Evolutionary conservation across 2,888 invertebrate genomes (phyloP).

Genomic region (Mythimna pallens): DNA sequence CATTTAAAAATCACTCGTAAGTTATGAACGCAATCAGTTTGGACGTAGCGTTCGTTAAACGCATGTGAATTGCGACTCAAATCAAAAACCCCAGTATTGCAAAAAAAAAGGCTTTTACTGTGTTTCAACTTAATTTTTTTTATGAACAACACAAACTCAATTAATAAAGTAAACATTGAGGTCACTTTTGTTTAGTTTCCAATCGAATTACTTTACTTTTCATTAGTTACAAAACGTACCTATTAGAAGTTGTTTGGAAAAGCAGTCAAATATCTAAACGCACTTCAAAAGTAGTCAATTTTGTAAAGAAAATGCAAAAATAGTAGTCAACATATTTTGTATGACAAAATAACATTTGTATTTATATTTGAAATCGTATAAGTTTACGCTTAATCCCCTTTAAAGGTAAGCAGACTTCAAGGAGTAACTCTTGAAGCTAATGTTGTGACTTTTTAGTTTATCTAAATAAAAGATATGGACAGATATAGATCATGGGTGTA

Average conservation of each 20-base stretch:
- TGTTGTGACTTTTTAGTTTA: slow-evolving; percentile 22
- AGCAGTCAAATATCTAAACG: slow-evolving; percentile 3
- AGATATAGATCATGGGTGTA: slow-evolving; percentile 43
- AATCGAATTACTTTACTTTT: neutral
- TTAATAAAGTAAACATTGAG: neutral
- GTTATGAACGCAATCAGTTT: slow-evolving; percentile 64
- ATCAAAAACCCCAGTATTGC: slow-evolving; percentile 20
- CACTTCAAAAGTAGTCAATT: slow-evolving; percentile 9
- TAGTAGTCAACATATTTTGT: slow-evolving; percentile 17
- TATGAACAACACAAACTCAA: neutral
- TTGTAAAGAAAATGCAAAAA: slow-evolving; percentile 36
- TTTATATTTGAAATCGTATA: slow-evolving; percentile 38
- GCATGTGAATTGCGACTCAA: slow-evolving; percentile 19
- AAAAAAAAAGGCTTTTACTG: slow-evolving; percentile 11
- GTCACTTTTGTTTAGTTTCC: slow-evolving; percentile 18
- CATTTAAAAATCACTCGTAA: slow-evolving; percentile 76
- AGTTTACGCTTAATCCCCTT: slow-evolving; percentile 11
- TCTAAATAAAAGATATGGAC: slow-evolving; percentile 29
- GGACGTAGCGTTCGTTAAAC: slow-evolving; percentile 25
- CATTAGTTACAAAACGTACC: slow-evolving; percentile 2
- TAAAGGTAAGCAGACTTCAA: slow-evolving; percentile 10
- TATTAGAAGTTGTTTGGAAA: slow-evolving; percentile 10
- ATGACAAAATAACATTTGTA: slow-evolving; percentile 39
- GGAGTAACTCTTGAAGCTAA: slow-evolving; percentile 8
- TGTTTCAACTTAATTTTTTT: slow-evolving; percentile 17